Percentiles rank a stretch among this genome's conserved stretches.
These are phyloP conservation scores for Climacteris rufus DNA, from an alignment of 2,113 vertebrate genomes.

Conservation along the genomic window DNA sequence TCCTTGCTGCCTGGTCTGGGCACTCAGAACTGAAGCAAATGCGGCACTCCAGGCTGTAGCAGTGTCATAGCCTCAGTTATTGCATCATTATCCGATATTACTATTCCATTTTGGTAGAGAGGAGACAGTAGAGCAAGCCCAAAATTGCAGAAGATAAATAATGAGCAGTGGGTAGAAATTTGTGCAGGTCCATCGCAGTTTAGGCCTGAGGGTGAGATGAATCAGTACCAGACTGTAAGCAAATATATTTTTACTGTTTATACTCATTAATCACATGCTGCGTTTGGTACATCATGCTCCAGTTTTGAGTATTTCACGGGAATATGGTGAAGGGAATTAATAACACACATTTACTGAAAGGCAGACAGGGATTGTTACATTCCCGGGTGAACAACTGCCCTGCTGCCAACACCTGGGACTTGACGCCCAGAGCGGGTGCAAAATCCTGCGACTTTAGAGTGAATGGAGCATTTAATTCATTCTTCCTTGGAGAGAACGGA, in stretches of 20 bases:
- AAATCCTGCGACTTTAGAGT: no score
- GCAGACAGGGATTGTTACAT: no score
- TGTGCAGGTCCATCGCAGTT: fast-evolving
- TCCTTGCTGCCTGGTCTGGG: background rate
- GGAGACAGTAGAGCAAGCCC: background rate
- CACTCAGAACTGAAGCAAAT: fast-evolving
- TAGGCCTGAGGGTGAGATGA: background rate
- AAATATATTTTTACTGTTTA: background rate
- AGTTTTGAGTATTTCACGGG: background rate
- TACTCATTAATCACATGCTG: fast-evolving
- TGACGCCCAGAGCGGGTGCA: no score
- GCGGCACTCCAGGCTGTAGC: fast-evolving
- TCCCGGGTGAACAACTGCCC: background rate
- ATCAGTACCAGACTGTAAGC: background rate
- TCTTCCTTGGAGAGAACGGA: background rate
- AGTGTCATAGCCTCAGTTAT: background rate
- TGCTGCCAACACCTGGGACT: background rate
- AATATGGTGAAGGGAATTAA: background rate
- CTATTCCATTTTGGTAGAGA: fast-evolving
- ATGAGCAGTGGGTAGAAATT: background rate
- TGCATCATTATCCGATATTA: fast-evolving
- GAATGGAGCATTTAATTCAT: no score
- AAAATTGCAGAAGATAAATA: background rate
- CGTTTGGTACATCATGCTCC: fast-evolving
- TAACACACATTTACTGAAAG: background rate